A percentile compares a stretch with the other conserved stretches of the same genome.
Conservation (phyloP, 2,797 vertebrate species). For the Stomatorhinus walkeri region DNA sequence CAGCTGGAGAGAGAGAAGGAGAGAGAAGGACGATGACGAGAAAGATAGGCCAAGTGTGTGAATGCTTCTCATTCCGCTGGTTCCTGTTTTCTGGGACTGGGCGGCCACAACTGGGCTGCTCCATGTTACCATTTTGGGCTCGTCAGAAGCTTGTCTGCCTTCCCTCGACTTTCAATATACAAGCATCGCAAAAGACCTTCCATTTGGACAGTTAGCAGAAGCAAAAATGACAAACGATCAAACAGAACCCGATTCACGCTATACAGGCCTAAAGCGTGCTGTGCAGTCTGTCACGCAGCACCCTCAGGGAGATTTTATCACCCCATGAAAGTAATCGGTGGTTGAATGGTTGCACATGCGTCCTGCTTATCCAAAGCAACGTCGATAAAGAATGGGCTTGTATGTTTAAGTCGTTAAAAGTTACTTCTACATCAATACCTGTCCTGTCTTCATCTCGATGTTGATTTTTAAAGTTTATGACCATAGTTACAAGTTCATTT, state of each 20-base stretch:
- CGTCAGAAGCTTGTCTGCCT: neutral
- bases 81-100: neutral
- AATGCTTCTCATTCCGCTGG: neutral
- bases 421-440: neutral
- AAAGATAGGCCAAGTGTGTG: neutral
- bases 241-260: neutral
- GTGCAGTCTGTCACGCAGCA: neutral
- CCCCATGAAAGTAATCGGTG: neutral
- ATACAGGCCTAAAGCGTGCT: neutral
- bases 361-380: neutral
- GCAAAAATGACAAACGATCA: neutral
- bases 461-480: slow-evolving; percentile 16
- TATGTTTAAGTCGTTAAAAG: neutral
- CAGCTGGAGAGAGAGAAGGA: neutral
- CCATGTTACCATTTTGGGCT: neutral
- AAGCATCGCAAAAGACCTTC: neutral
- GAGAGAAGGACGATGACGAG: neutral
- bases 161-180: neutral
- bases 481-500: neutral
- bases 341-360: neutral
- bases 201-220: neutral
- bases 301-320: neutral
- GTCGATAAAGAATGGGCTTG: neutral
- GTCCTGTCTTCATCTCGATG: neutral
- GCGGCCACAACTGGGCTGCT: too few relatives aligned